Conservation (phyloP, 2,797 vertebrate genomes). For the Toxotes lorentzi region DNA sequence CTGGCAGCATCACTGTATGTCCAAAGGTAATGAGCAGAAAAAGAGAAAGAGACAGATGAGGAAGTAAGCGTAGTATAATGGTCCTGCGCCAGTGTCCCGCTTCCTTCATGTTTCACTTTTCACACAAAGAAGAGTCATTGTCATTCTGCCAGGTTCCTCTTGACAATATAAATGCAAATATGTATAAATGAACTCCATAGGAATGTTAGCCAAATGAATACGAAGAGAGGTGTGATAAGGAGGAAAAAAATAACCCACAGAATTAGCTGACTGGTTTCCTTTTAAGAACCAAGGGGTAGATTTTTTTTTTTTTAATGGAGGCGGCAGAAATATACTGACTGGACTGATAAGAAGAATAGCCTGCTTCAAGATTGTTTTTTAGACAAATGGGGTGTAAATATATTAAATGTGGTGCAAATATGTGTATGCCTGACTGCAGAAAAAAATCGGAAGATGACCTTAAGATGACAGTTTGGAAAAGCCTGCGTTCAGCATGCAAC, state of each 20-base stretch:
- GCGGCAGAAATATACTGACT: slow-evolving; percentile 25
- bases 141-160: slow-evolving; percentile 60
- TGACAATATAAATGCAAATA: slow-evolving; percentile 81
- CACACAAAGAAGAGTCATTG: slow-evolving; percentile 61
- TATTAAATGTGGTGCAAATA: slow-evolving; percentile 17
- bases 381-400: neutral
- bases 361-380: neutral
- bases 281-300: slow-evolving; percentile 25
- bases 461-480: neutral
- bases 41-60: slow-evolving; percentile 42
- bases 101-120: slow-evolving; percentile 42
- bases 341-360: slow-evolving; percentile 21
- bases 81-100: slow-evolving; percentile 15
- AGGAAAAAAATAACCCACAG: slow-evolving; percentile 34
- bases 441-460: neutral
- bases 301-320: neutral
- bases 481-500: slow-evolving; percentile 7
- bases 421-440: neutral
- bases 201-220: slow-evolving; percentile 59
- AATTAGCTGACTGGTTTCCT: slow-evolving; percentile 46
- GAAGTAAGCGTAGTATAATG: slow-evolving; percentile 10
- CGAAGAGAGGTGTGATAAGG: slow-evolving; percentile 61
- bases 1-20: slow-evolving; percentile 35
- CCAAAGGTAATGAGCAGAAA: slow-evolving; percentile 36
- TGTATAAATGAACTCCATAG: slow-evolving; percentile 58